phyloP scores from a whole-genome alignment of 2,888 invertebrate species.

The Chymomyza fuscimana region DNA sequence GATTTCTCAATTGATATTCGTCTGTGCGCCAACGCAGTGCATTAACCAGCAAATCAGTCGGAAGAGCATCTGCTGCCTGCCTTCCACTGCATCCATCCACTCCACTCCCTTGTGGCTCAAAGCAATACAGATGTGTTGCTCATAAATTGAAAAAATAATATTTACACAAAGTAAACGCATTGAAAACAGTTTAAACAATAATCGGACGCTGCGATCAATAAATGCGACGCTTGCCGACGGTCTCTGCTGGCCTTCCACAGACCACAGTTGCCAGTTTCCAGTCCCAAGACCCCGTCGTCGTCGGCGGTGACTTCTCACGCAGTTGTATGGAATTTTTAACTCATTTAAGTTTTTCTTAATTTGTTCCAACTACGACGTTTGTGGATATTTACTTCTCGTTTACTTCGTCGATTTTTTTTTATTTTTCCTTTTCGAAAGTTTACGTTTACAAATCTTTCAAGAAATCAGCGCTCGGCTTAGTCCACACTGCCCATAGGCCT shows the following conservation, averaged over 20 bases:
- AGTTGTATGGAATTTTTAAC: constrained; percentile 72
- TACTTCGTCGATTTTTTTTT: constrained; percentile 55
- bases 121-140: constrained; percentile 27
- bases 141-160: constrained; percentile 76
- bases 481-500: constrained; percentile 15
- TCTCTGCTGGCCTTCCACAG: constrained; percentile 9
- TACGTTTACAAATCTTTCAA: constrained; percentile 70
- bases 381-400: constrained; percentile 70
- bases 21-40: constrained; percentile 57
- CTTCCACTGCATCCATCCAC: not conserved
- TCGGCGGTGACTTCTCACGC: constrained; percentile 69
- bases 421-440: constrained; percentile 63
- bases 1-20: constrained; percentile 65
- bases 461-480: constrained; percentile 62
- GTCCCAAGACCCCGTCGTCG: constrained; percentile 16
- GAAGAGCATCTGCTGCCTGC: constrained; percentile 12
- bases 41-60: constrained; percentile 10
- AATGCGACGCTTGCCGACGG: constrained; percentile 52
- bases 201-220: constrained; percentile 69
- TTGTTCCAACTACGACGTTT: constrained; percentile 58
- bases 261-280: constrained; percentile 13
- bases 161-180: constrained; percentile 74
- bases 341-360: constrained; percentile 73
- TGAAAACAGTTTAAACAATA: constrained; percentile 76
- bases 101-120: constrained; percentile 3